A percentile compares a stretch with the other conserved stretches of the same genome.
These are phyloP conservation scores for Sitobion miscanthi DNA, from an alignment of 1,140 invertebrate genomes.

Conservation along the genomic window DNA sequence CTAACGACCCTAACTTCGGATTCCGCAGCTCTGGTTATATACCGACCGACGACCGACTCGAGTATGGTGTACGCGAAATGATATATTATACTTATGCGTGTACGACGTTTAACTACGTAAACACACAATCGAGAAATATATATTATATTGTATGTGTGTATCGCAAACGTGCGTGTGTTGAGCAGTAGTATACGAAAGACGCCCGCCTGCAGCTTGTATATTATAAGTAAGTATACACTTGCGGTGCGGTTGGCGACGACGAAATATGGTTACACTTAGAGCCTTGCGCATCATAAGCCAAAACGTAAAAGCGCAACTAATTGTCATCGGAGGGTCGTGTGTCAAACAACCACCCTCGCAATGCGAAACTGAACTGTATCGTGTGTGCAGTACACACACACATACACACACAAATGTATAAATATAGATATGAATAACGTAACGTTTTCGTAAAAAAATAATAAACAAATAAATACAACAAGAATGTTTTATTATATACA, in stretches of 20 bases:
- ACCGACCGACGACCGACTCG: neutral
- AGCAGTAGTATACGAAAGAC: neutral
- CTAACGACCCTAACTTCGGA: slow-evolving; percentile 8
- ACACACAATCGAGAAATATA: slow-evolving; percentile 10
- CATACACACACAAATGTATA: neutral
- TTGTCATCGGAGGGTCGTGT: slow-evolving; percentile 38
- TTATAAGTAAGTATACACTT: neutral
- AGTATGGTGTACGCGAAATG: neutral
- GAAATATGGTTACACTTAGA: slow-evolving; percentile 55
- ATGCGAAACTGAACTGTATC: neutral
- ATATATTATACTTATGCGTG: slow-evolving; percentile 11
- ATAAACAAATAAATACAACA: neutral
- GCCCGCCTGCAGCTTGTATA: neutral
- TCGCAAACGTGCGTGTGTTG: neutral
- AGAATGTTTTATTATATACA: slow-evolving; percentile 37
- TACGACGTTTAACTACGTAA: neutral
- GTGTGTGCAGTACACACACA: neutral
- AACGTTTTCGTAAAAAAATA: neutral
- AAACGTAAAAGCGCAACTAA: slow-evolving; percentile 55
- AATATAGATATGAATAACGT: neutral
- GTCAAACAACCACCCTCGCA: slow-evolving; percentile 21
- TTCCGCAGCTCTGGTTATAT: neutral
- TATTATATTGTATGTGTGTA: neutral
- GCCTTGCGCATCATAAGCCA: slow-evolving; percentile 29
- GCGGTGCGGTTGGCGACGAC: neutral